Conservation (phyloP, 1,140 invertebrate species). For the Hycleus cichorii region DNA sequence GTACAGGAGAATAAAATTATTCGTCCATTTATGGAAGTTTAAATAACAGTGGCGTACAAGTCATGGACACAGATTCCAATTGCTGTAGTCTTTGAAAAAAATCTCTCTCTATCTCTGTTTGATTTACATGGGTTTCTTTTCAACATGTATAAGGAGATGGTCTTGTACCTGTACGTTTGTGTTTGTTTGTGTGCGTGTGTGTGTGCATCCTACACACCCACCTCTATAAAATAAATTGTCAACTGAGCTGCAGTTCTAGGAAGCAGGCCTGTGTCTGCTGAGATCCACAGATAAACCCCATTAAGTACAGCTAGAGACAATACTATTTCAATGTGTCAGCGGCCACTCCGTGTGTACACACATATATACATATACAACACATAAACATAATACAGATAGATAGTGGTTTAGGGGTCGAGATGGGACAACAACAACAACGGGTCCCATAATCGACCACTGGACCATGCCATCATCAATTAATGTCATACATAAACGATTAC, state of each 20-base stretch:
- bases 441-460: too few species aligned
- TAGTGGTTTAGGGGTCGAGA: too few species aligned
- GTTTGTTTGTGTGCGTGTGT: neutral
- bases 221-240: slow-evolving; percentile 45
- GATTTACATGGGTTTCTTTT: slow-evolving; percentile 8
- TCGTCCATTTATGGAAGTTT: slow-evolving; percentile 31
- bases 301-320: slow-evolving; percentile 42
- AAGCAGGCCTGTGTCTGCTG: slow-evolving; percentile 36
- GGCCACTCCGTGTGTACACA: slow-evolving; percentile 24
- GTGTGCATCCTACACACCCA: slow-evolving; percentile 41
- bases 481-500: too few species aligned
- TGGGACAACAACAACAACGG: too few species aligned
- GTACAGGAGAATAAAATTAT: slow-evolving; percentile 33
- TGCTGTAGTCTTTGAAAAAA: slow-evolving; percentile 28
- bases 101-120: slow-evolving; percentile 22
- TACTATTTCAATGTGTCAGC: slow-evolving; percentile 43
- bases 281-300: slow-evolving; percentile 41
- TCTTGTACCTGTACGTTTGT: slow-evolving; percentile 23
- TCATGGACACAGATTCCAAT: slow-evolving; percentile 36
- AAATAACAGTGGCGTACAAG: slow-evolving; percentile 38
- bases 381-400: too few species aligned
- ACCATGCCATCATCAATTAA: too few species aligned
- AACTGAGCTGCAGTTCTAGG: slow-evolving; percentile 40
- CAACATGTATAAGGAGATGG: slow-evolving; percentile 15
- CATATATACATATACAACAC: slow-evolving; percentile 4